These are phyloP conservation scores for Nothobranchius kuhntae DNA, from an alignment of 2,113 vertebrate genomes.

Conservation along the genomic window DNA sequence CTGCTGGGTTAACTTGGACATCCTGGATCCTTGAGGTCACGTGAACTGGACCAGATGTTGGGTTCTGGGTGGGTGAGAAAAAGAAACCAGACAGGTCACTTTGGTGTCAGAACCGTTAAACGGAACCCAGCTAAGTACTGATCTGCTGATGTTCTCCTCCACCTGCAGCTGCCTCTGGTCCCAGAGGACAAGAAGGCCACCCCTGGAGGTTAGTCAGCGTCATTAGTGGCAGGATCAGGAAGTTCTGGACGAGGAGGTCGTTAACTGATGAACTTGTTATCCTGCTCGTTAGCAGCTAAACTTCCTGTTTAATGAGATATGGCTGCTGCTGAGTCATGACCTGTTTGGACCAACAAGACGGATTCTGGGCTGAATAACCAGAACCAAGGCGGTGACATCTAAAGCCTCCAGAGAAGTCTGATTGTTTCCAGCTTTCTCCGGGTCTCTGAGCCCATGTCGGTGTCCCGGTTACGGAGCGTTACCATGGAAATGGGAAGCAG, in stretches of 20 bases:
- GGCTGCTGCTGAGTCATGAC: background rate
- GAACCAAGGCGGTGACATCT: background rate
- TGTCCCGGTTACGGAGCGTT: slow-evolving; percentile 22
- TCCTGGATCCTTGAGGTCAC: slow-evolving; percentile 11
- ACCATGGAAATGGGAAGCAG: slow-evolving; percentile 2
- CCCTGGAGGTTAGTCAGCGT: background rate
- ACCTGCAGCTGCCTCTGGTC: background rate
- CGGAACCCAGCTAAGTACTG: no score
- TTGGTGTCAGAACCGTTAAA: no score
- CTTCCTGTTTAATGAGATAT: background rate
- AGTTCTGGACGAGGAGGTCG: slow-evolving; percentile 16
- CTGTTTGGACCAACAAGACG: background rate
- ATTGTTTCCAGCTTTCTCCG: background rate
- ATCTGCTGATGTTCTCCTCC: background rate
- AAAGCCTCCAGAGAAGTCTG: background rate
- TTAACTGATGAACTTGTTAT: slow-evolving; percentile 21
- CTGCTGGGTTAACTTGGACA: slow-evolving; percentile 10
- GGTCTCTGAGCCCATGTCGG: slow-evolving; percentile 4
- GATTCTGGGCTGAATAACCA: no score
- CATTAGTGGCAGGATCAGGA: slow-evolving; percentile 3
- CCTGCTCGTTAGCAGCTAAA: slow-evolving; percentile 17
- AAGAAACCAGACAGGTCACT: no score
- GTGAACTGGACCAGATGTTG: background rate
- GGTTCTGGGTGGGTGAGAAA: slow-evolving; percentile 24
- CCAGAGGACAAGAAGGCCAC: background rate